Conservation (phyloP, 2,888 invertebrate species). For the Piscicola geometra region DNA sequence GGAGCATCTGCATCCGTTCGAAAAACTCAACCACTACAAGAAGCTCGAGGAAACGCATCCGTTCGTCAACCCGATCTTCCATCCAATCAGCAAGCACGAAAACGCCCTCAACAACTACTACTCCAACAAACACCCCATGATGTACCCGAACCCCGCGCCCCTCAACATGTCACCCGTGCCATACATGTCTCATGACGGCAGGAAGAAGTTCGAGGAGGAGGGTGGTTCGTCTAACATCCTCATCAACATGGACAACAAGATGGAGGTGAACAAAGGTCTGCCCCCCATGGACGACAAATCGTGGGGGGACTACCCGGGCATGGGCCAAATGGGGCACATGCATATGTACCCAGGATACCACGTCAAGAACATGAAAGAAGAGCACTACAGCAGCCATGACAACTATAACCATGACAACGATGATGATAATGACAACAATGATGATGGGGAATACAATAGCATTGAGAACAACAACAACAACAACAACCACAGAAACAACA, state of each 20-base stretch:
- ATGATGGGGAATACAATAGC: not conserved
- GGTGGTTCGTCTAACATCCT: not conserved
- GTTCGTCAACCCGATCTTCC: constrained; percentile 7
- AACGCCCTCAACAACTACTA: not conserved
- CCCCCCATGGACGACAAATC: constrained; percentile 17
- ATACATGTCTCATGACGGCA: constrained; percentile 15
- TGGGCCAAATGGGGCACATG: not conserved
- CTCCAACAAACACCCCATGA: constrained; percentile 7
- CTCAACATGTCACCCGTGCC: not conserved
- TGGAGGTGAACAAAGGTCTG: constrained; percentile 14
- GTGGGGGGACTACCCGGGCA: not conserved
- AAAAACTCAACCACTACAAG: constrained; percentile 2
- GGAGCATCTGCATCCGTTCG: not conserved
- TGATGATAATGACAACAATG: constrained; percentile 1
- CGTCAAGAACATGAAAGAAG: constrained; percentile 10
- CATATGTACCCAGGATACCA: not conserved
- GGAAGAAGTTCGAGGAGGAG: not conserved
- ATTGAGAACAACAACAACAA: constrained; percentile 1
- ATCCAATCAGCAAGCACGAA: not conserved
- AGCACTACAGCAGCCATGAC: not conserved
- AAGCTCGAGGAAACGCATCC: not conserved
- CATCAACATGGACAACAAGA: constrained; percentile 20
- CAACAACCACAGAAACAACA: not conserved
- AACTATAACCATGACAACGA: not conserved
- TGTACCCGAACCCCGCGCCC: not conserved